Conservation (phyloP, 2,113 vertebrate genomes). For the Lepidothrix coronata region DNA sequence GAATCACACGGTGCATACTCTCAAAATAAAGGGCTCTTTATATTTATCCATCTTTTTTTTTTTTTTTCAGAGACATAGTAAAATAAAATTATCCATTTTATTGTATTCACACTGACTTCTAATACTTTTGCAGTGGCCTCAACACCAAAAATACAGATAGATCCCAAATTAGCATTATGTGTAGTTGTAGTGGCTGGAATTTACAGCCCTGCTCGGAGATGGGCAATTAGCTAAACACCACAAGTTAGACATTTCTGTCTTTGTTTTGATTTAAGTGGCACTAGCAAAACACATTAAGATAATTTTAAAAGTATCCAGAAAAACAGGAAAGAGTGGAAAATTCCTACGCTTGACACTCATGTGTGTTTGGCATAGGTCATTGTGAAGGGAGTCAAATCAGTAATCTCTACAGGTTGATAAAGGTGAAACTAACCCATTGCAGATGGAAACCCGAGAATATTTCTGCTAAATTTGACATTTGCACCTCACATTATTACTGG, state of each 20-base stretch:
- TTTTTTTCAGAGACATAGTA: background rate
- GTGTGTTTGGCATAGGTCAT: background rate
- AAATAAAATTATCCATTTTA: background rate
- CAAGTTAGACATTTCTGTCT: conserved; percentile 14
- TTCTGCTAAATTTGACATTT: conserved; percentile 10
- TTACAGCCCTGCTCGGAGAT: conserved; percentile 52
- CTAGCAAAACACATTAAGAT: background rate
- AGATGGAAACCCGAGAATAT: background rate
- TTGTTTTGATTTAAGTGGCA: background rate
- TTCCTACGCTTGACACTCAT: background rate
- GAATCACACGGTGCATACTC: background rate
- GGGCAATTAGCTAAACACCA: conserved; percentile 69
- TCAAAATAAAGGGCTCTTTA: background rate
- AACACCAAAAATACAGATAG: background rate
- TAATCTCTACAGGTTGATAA: background rate
- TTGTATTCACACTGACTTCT: background rate
- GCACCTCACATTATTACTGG: background rate
- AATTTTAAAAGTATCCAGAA: background rate
- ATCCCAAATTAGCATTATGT: background rate
- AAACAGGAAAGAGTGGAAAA: conserved; percentile 35
- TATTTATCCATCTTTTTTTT: background rate
- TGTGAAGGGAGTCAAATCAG: background rate
- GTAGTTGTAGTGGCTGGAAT: conserved; percentile 60
- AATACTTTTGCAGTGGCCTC: background rate
- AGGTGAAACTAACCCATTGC: background rate